These are phyloP conservation scores for Amphiduros pacificus DNA, from an alignment of 2,888 invertebrate genomes.

Conservation along the genomic window DNA sequence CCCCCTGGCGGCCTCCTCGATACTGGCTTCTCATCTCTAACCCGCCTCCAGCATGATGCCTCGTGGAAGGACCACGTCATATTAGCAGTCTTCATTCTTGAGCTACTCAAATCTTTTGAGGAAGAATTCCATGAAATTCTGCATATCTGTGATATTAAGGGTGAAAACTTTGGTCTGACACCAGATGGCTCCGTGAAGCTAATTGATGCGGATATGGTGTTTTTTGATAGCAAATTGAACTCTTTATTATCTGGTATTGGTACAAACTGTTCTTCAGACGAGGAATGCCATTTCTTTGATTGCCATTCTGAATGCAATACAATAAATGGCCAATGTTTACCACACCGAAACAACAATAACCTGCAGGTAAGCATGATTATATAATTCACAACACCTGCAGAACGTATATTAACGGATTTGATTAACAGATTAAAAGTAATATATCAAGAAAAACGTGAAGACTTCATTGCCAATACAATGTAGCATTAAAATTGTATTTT, in stretches of 20 bases:
- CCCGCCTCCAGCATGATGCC: not conserved
- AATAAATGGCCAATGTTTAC: conserved; percentile 60
- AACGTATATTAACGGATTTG: too few relatives aligned
- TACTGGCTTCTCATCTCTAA: conserved; percentile 10
- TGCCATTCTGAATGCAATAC: conserved; percentile 69
- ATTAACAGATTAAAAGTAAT: too few relatives aligned
- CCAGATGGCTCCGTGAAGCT: conserved; percentile 6
- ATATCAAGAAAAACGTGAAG: not conserved
- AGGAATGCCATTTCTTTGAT: conserved; percentile 72
- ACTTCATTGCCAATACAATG: not conserved
- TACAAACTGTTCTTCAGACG: conserved; percentile 64
- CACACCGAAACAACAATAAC: conserved; percentile 68
- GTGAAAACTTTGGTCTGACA: conserved; percentile 67
- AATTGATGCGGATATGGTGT: conserved; percentile 69
- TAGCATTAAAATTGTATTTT: not conserved
- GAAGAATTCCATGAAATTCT: conserved; percentile 67
- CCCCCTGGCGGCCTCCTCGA: conserved; percentile 36
- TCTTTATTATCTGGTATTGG: too few relatives aligned
- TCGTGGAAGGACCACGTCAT: conserved; percentile 16
- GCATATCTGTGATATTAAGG: conserved; percentile 71
- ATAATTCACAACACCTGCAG: too few relatives aligned
- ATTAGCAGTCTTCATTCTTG: conserved; percentile 64
- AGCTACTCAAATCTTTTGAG: conserved; percentile 67
- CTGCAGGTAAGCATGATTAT: conserved; percentile 63
- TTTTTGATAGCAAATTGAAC: conserved; percentile 62